phyloP scores from a whole-genome alignment of 30 jellyfish, hydroid and myxozoan species.

The Morbakka virulenta region DNA sequence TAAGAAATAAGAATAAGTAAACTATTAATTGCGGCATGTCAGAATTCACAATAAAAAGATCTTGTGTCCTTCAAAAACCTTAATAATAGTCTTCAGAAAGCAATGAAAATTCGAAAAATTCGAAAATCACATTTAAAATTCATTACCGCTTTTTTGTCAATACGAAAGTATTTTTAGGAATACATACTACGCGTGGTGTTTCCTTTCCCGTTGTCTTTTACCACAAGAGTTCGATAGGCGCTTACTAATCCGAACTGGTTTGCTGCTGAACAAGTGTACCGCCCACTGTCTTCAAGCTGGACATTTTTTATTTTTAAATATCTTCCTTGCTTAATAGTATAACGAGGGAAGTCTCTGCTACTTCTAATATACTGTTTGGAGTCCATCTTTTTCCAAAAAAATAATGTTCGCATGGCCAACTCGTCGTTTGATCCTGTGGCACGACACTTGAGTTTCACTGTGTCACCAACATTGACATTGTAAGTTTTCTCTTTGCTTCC shows the following conservation, averaged over 20 bases:
- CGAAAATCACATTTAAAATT: too few relatives aligned
- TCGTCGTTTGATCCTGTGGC: constrained; percentile 78
- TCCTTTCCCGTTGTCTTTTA: constrained; percentile 49
- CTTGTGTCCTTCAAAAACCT: too few relatives aligned
- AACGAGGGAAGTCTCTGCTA: constrained; percentile 63
- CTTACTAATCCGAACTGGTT: constrained; percentile 41
- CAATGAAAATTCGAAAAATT: too few relatives aligned
- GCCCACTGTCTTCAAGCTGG: constrained; percentile 64
- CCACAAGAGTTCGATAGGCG: constrained; percentile 48
- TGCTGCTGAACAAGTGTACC: constrained; percentile 57
- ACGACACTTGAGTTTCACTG: constrained; percentile 73
- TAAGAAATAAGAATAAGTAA: too few relatives aligned
- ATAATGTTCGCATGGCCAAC: constrained; percentile 49
- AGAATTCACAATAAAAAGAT: too few relatives aligned
- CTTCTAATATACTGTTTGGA: constrained; percentile 27
- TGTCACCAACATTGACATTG: constrained; percentile 47
- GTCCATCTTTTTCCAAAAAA: constrained; percentile 55
- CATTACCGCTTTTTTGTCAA: too few relatives aligned
- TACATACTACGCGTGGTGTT: neutral
- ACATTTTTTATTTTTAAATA: constrained; percentile 50
- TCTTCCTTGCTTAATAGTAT: constrained; percentile 52
- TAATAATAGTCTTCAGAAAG: too few relatives aligned
- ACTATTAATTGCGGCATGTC: too few relatives aligned
- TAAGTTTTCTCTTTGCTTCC: constrained; percentile 12
- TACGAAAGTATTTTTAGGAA: too few relatives aligned